A percentile compares a stretch with the other conserved stretches of the same genome.
phyloP scores from a whole-genome alignment of 2,113 vertebrate species.

The Phoenicopterus ruber region DNA sequence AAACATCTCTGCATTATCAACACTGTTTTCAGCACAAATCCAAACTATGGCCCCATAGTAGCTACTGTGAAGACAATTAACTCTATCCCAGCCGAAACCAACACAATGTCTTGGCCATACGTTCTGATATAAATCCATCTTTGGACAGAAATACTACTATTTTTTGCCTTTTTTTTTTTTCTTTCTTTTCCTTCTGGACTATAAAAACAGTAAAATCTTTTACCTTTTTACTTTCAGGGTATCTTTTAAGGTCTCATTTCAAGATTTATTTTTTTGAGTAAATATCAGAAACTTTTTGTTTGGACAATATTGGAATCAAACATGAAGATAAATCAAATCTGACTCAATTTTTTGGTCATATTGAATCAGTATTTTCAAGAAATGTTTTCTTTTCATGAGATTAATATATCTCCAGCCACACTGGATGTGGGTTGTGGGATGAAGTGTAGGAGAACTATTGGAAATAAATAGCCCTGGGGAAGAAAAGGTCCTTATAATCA shows the following conservation, averaged over 20 bases:
- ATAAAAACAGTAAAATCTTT: not conserved
- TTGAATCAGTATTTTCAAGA: not conserved
- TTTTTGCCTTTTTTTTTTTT: not conserved
- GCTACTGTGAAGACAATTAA: no score
- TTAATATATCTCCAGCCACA: not conserved
- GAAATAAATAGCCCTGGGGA: not conserved
- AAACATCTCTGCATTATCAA: no score
- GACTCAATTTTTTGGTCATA: not conserved
- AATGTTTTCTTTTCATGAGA: not conserved
- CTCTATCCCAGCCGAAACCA: no score
- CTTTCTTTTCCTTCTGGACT: rapidly evolving
- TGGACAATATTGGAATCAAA: not conserved
- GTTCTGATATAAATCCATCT: not conserved
- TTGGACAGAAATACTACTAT: not conserved
- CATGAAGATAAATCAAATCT: not conserved
- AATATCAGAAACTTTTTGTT: not conserved
- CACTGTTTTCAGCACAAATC: no score
- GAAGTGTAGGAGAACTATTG: not conserved
- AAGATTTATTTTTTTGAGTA: not conserved
- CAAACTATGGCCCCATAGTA: no score
- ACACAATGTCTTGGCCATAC: not conserved
- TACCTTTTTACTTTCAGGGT: rapidly evolving
- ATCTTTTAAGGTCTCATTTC: not conserved
- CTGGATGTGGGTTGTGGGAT: not conserved
- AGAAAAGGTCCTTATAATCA: not conserved